Conservation (phyloP, 2,113 vertebrate genomes). For the Ceyx cyanopectus region DNA sequence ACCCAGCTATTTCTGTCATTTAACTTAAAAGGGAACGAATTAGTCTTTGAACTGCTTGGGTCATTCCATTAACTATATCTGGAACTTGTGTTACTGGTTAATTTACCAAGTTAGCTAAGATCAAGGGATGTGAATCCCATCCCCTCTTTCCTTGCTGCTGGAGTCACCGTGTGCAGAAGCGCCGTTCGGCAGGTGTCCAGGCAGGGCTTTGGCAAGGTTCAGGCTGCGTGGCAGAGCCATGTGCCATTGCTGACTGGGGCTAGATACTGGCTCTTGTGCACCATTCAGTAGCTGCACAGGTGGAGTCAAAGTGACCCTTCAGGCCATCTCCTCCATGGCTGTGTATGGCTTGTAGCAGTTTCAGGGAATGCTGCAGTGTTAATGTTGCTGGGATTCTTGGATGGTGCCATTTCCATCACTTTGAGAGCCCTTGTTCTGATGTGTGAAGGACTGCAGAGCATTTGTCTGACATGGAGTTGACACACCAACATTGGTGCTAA, state of each 20-base stretch:
- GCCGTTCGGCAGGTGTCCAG: accelerated
- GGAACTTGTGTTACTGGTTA: not conserved
- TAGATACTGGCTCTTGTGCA: accelerated
- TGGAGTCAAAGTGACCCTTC: not conserved
- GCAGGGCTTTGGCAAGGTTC: not conserved
- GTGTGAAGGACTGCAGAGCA: conserved; percentile 24
- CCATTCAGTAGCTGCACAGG: not conserved
- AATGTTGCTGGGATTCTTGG: not conserved
- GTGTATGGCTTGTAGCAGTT: not conserved
- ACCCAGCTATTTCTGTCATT: not conserved
- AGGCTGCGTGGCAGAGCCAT: accelerated
- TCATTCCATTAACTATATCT: not conserved
- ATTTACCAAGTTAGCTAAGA: not conserved
- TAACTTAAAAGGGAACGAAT: not conserved
- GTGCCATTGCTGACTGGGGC: not conserved
- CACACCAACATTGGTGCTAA: not conserved
- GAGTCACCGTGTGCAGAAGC: not conserved
- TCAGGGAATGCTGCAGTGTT: not conserved
- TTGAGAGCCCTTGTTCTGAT: conserved; percentile 12
- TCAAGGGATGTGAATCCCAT: not conserved
- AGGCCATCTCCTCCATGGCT: not conserved
- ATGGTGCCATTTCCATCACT: not conserved
- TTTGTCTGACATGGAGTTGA: not conserved
- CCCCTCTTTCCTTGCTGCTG: accelerated
- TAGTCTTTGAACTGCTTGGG: not conserved